Base-by-base conservation (phyloP, 1,140 invertebrate species). In the Nomia melanderi region DNA sequence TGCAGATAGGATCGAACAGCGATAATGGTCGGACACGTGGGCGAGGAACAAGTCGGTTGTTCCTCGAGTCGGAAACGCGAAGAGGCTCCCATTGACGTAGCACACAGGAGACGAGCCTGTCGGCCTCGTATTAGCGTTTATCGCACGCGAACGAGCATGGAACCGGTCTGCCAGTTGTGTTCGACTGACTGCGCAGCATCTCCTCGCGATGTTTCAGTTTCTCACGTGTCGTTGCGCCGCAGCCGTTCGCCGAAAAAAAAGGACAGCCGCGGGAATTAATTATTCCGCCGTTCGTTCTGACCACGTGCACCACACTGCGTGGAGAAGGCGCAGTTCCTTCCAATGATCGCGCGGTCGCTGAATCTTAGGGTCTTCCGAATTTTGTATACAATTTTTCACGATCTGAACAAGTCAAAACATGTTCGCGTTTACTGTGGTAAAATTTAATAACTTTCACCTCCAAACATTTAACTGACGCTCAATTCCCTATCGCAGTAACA, bases 221-320 rank as follows among this genome's bases (percentile, higher is more conserved):
- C 84, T 78, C 88, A 75, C 83, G 73, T 86, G 74, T 39, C 36
- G 63, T 27, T 47, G 63, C 53, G 50, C 60, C 70, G 33, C 76
- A 82, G 78, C 82, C 77, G 64, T 70, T 74, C 79, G 79, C 81
- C 67, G 23, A 70, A 81, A 86, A 78, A 64, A 44, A 36, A 44
- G 67, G 27, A 59, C 76, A 73, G 59, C 76, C 44, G 17, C 44
- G 75, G 82, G 59, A 85, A 81, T 84, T 86, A 83, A 88, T 88
- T 87, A 86, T 83, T 79, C 60, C 81, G 65, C 67, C 70, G 62
- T 65, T 78, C 79, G 82, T 88, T 82, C 56, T 25, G 63, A 62
- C 71, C 44, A 14, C 7, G 12, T 14, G 59, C 17, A 64, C 64
- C 39, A 47, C 20, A 11, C 6, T 23, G 5, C 7, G n/a, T 17